Evolutionary conservation across 2,888 invertebrate species (phyloP).

Genomic region (Ethmia dodecea): DNA sequence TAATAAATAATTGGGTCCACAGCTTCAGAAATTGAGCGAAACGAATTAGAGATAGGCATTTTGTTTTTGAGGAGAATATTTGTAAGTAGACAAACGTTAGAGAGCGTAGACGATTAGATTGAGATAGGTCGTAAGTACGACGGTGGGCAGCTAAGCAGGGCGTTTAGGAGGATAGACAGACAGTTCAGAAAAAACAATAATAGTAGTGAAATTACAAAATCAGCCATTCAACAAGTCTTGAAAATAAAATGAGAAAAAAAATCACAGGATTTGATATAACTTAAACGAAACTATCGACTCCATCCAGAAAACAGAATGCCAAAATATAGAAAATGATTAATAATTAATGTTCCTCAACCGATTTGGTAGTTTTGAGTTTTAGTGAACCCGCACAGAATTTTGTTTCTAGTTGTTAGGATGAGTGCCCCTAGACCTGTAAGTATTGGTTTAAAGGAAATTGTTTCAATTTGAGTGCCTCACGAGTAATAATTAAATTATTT

Average conservation of each 20-base stretch:
- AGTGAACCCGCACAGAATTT: conserved; percentile 18
- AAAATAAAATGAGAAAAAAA: conserved; percentile 1
- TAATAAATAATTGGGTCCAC: conserved; percentile 57
- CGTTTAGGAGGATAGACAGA: conserved; percentile 8
- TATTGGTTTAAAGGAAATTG: conserved; percentile 34
- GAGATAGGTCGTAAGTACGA: neutral
- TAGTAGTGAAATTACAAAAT: neutral
- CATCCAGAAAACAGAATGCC: conserved; percentile 43
- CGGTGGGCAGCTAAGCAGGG: conserved; percentile 19
- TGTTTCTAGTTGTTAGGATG: conserved; percentile 17
- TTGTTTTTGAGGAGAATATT: conserved; percentile 16
- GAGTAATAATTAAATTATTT: conserved; percentile 52
- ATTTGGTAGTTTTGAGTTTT: conserved; percentile 5
- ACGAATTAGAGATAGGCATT: conserved; percentile 54
- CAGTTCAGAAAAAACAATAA: neutral
- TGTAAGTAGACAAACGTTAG: conserved; percentile 3
- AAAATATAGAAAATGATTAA: conserved; percentile 21
- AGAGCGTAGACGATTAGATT: conserved; percentile 5
- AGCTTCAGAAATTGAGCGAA: conserved; percentile 51
- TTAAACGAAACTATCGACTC: conserved; percentile 31
- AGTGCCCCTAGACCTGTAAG: conserved; percentile 29
- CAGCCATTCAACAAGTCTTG: neutral
- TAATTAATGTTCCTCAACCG: conserved; percentile 20
- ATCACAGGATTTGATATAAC: conserved; percentile 18
- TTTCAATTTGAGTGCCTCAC: conserved; percentile 72